These are phyloP conservation scores for Napeogenes inachia DNA, from an alignment of 2,888 invertebrate genomes.

Conservation along the genomic window DNA sequence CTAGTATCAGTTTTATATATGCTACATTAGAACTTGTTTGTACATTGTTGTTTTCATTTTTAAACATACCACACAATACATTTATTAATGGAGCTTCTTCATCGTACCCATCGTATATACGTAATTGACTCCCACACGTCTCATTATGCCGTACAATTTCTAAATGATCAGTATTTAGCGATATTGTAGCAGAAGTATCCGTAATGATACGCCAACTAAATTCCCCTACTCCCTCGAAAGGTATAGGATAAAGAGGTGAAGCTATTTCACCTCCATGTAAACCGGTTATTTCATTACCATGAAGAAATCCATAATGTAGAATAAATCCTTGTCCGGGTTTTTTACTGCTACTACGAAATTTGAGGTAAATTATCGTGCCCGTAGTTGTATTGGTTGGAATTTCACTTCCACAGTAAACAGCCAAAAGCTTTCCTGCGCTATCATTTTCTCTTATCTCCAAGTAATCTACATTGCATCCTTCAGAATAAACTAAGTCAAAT, in stretches of 20 bases:
- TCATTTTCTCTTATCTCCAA: constrained; percentile 86
- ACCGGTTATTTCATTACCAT: constrained; percentile 83
- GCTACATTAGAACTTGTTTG: constrained; percentile 77
- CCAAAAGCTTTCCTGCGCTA: constrained; percentile 80
- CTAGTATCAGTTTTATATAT: constrained; percentile 74
- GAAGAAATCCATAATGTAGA: constrained; percentile 82
- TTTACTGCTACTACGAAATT: constrained; percentile 83
- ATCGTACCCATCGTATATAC: constrained; percentile 87
- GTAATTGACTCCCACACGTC: constrained; percentile 51
- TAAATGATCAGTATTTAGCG: constrained; percentile 43
- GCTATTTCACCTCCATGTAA: constrained; percentile 80
- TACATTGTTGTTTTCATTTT: constrained; percentile 40
- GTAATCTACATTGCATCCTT: constrained; percentile 89
- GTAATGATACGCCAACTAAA: constrained; percentile 85
- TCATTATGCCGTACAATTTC: constrained; percentile 51
- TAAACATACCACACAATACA: constrained; percentile 73
- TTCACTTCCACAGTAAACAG: constrained; percentile 83
- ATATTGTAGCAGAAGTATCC: constrained; percentile 40
- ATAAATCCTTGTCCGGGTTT: constrained; percentile 84
- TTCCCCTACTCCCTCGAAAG: constrained; percentile 57
- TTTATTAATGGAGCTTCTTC: constrained; percentile 77
- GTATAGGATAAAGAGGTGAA: constrained; percentile 86
- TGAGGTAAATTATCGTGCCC: constrained; percentile 81
- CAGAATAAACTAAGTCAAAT: constrained; percentile 83
- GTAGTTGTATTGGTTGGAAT: constrained; percentile 79